Evolutionary conservation across 2,797 vertebrate genomes (phyloP), one percentile per base, ranked within the genome.

Genomic region (Eidolon dupreanum): DNA sequence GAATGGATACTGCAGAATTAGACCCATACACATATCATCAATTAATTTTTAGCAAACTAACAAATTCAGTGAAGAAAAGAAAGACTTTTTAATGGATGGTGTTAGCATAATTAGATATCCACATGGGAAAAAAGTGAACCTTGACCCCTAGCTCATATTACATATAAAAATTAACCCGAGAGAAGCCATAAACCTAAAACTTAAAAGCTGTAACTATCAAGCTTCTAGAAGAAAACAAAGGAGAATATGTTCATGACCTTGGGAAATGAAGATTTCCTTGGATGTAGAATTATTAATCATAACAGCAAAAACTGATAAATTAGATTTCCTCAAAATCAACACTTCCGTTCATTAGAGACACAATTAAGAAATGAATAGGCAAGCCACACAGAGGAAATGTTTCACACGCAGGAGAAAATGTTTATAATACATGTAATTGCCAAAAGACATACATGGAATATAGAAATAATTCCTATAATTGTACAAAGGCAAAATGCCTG

Each of bases 1-100:
- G 59, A 94, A 65, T 36, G 85, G 68, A 51, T n/a, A 59, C 63
- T 73, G 24, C 46, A 33, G 49, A 93, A 41, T 59, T 89, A 89
- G 68, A 73, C 4, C 61, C 43, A 28, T 16, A 36, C 22, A 49
- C 46, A 49, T 66, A 75, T 36, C 71, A 59, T 38, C 82, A 93
- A 71, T 95, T 94, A 88, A 75, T 84, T 87, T 93, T 84, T 96
- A 93, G 88, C 95, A 92, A 90, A 41, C 49, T 71, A 71, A 71
- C 68, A 96, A 75, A 38, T 87, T 88, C 73, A 70, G 19, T 66
- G 41, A 88, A 88, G 82, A 93, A 87, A 92, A 26, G 20, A 88
- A 93, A 89, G 9, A 71, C 17, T 51, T 75, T 71, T 59, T 33
- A 96, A 95, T 79, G 61, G 57, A 17, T 57, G 36, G 4, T 79